Conservation (phyloP, 2,113 vertebrate genomes). For the Pagrus major region DNA sequence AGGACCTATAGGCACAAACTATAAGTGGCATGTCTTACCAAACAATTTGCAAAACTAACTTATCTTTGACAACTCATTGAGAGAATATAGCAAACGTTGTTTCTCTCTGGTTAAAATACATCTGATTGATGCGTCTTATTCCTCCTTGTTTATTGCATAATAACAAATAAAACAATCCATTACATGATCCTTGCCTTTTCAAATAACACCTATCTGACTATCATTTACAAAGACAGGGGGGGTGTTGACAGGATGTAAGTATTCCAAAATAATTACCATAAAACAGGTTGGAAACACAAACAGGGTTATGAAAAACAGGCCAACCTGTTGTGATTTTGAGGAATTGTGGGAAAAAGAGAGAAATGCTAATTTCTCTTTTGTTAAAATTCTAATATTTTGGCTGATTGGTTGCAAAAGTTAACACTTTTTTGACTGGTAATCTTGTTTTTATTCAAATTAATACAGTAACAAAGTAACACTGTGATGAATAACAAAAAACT, state of each 20-base stretch:
- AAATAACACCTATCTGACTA: slow-evolving; percentile 13
- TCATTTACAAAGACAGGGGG: slow-evolving; percentile 10
- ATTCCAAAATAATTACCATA: slow-evolving; percentile 28
- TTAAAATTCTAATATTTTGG: slow-evolving; percentile 44
- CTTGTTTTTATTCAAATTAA: slow-evolving; percentile 39
- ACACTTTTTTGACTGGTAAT: slow-evolving; percentile 26
- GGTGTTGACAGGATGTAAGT: background rate
- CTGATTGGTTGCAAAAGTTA: slow-evolving; percentile 45
- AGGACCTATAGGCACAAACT: too few relatives aligned
- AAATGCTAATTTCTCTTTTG: slow-evolving; percentile 40
- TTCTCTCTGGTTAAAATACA: slow-evolving; percentile 1
- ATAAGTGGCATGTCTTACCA: background rate
- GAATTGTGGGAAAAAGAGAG: slow-evolving; percentile 10
- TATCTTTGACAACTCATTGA: background rate
- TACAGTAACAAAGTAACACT: slow-evolving; percentile 41
- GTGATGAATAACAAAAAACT: slow-evolving; percentile 31
- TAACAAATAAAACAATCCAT: slow-evolving; percentile 6
- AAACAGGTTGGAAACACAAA: slow-evolving; percentile 28
- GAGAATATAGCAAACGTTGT: background rate
- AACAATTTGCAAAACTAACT: slow-evolving; percentile 7
- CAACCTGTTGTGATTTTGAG: slow-evolving; percentile 20
- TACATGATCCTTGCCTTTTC: slow-evolving; percentile 7
- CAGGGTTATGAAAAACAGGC: slow-evolving; percentile 12
- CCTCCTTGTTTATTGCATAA: background rate
- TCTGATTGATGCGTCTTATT: background rate